Conservation (phyloP, 2,113 vertebrate genomes). For the Corydoras sp. region DNA sequence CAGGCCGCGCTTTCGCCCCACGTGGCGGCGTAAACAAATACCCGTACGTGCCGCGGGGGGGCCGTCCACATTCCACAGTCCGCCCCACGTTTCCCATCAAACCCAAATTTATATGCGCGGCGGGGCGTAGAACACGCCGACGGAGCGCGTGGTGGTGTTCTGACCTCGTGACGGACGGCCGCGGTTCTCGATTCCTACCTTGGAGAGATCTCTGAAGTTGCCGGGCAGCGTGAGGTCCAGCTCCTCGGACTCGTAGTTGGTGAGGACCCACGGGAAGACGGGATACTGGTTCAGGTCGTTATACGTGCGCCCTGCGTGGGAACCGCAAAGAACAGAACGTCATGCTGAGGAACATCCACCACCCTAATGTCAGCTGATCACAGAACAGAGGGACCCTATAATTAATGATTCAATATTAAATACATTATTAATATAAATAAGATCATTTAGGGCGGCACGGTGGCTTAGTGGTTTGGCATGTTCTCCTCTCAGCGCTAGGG, state of each 20-base stretch:
- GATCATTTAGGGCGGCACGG: too few relatives aligned
- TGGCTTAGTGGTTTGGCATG: too few relatives aligned
- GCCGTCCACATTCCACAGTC: conserved; percentile 6
- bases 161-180: background rate
- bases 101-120: background rate
- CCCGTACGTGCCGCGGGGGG: background rate
- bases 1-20: background rate
- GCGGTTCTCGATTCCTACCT: conserved; percentile 69
- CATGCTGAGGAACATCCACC: too few relatives aligned
- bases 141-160: background rate
- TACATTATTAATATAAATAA: too few relatives aligned
- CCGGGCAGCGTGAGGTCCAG: conserved; percentile 91
- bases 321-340: conserved; percentile 39
- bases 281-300: conserved; percentile 97
- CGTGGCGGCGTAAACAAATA: background rate
- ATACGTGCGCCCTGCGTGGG: conserved; percentile 81
- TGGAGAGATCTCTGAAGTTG: conserved; percentile 97
- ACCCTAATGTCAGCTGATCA: too few relatives aligned
- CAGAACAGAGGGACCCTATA: too few relatives aligned
- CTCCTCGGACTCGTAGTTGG: conserved; percentile 94
- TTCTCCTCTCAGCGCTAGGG: too few relatives aligned
- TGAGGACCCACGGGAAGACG: conserved; percentile 96
- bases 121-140: background rate
- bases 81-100: background rate
- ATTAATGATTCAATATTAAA: too few relatives aligned